Base-by-base conservation (phyloP, 2,113 vertebrate genomes). In the Hemiscyllium ocellatum region DNA sequence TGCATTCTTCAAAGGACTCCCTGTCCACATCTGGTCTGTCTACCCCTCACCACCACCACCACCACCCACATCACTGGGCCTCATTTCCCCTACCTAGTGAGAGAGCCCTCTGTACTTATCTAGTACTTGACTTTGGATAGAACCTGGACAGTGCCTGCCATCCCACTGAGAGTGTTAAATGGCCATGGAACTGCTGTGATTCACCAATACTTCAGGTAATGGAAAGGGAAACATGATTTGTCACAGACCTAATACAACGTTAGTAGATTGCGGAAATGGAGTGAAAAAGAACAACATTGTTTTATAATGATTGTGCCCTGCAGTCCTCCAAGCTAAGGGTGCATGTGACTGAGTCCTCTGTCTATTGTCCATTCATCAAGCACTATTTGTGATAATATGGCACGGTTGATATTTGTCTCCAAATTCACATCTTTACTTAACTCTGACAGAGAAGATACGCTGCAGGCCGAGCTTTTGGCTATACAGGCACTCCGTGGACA, bases 381-480 rank as follows among this genome's bases (percentile, higher is more conserved):
- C 85, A 68, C 29, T 85, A 61, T 56, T 42, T 66, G 8, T 29
- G 52, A 33, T 93, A 37, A n/a, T 52, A 66, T 95, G 95, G 80
- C 20, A 65, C 29, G 7, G 42, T 52, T 95, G 19, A 78, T 80
- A 52, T 93, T 93, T 95, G 93, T 95, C 90, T 93, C 90, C 10
- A 95, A 72, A 52, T 52, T 95, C 66, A 95, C 95, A 70, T 95
- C 89, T 37, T 29, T 89, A 68, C 47, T 95, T 97, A 98, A 98
- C 61, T 93, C 97, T 89, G 97, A 98, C 33, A 98, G 97, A 97
- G 98, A 98, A 96, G 97, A 96, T 96, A 96, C 97, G 70, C 98
- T 99, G 96, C 98, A 99, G 97, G 97, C 97, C 95, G 98, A 99
- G 96, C 97, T 99, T 96, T 98, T 98, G 96, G 98, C 98, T 0